Conservation (phyloP, 2,888 invertebrate genomes). For the Corbicula japonica region DNA sequence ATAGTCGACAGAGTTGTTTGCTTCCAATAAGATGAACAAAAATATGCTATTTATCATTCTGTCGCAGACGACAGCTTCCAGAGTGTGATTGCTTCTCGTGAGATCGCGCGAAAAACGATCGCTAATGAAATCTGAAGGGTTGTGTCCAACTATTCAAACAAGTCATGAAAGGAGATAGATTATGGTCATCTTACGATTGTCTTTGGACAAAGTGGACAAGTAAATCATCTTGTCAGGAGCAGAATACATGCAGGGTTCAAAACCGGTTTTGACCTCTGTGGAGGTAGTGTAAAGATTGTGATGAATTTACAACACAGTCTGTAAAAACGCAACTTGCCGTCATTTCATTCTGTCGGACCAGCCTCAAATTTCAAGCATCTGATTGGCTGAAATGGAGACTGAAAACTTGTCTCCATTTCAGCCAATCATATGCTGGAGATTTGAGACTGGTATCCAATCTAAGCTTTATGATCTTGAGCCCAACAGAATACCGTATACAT, state of each 20-base stretch:
- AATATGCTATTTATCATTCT: conserved; percentile 35
- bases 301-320: no score
- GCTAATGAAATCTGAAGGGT: conserved; percentile 47
- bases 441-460: no score
- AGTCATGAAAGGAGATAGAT: conserved; percentile 49
- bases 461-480: no score
- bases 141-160: conserved; percentile 44
- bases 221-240: conserved; percentile 49
- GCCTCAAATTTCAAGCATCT: no score
- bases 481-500: no score
- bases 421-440: no score
- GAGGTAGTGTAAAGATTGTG: neutral
- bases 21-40: conserved; percentile 18
- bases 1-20: no score
- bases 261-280: neutral
- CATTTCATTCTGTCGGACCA: no score
- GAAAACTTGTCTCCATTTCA: no score
- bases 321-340: no score
- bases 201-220: conserved; percentile 25
- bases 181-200: conserved; percentile 44
- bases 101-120: conserved; percentile 27
- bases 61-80: conserved; percentile 48
- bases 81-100: conserved; percentile 11
- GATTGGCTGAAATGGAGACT: no score
- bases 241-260: neutral